phyloP scores from a whole-genome alignment of 1,140 invertebrate genomes.

The Saccostrea cuccullata region DNA sequence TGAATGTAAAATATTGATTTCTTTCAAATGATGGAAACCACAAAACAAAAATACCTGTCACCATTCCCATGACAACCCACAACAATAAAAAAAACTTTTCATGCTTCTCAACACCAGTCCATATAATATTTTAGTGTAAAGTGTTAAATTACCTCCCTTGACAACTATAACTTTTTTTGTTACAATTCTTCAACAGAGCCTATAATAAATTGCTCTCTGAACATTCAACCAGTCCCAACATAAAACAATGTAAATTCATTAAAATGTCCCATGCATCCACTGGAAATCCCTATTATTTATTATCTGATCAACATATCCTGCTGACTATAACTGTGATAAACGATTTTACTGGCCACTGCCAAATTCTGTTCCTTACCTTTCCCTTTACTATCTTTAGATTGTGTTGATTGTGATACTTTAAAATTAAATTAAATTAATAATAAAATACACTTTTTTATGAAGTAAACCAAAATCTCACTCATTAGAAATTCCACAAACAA shows the following conservation, averaged over 20 bases:
- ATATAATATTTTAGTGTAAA: no score
- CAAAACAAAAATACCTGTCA: neutral
- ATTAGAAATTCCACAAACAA: neutral
- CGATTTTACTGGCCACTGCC: neutral
- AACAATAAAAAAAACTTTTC: neutral
- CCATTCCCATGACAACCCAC: neutral
- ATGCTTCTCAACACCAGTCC: no score
- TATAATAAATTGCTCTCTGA: no score
- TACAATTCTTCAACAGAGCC: no score
- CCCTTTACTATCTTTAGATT: slow-evolving; percentile 24
- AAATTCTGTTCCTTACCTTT: slow-evolving; percentile 1
- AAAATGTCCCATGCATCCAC: neutral
- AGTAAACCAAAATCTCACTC: neutral
- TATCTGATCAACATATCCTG: neutral
- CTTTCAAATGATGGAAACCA: neutral
- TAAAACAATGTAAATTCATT: neutral
- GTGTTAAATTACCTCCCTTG: no score
- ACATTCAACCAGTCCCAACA: no score
- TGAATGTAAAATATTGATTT: neutral
- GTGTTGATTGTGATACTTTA: slow-evolving; percentile 14
- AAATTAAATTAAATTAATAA: neutral
- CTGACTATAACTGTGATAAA: neutral
- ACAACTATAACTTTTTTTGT: no score
- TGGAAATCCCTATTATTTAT: neutral
- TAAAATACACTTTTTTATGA: neutral